Percentiles rank a stretch among this genome's conserved stretches.
Conservation (phyloP, 2,888 invertebrate species). For the Horisme vitalbata region DNA sequence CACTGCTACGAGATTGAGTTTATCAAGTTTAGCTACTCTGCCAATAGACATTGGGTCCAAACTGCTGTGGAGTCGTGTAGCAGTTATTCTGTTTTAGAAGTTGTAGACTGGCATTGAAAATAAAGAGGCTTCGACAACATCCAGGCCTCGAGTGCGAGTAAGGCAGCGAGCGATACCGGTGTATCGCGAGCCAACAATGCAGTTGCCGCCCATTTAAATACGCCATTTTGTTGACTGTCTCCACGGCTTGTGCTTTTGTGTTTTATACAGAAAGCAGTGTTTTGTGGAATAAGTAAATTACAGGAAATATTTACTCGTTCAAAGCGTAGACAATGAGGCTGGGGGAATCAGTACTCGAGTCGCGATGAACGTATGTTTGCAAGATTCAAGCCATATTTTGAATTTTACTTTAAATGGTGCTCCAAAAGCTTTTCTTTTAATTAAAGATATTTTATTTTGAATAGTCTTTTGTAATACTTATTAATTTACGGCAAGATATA, state of each 20-base stretch:
- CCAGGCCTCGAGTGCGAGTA: conserved; percentile 54
- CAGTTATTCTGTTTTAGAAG: conserved; percentile 47
- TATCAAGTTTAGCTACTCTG: conserved; percentile 38
- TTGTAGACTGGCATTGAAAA: conserved; percentile 58
- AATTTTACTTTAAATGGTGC: conserved; percentile 3
- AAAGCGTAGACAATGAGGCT: conserved; percentile 49
- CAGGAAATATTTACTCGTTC: conserved; percentile 75
- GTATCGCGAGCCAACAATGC: conserved; percentile 67
- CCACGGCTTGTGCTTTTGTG: conserved; percentile 66
- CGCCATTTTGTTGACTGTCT: conserved; percentile 82
- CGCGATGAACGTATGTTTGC: conserved; percentile 26
- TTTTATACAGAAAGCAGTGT: conserved; percentile 74
- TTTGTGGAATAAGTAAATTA: conserved; percentile 75
- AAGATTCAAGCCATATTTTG: conserved; percentile 7
- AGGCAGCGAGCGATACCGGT: conserved; percentile 52
- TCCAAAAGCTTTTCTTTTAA: no score
- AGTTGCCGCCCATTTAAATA: conserved; percentile 82
- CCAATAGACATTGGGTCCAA: conserved; percentile 26
- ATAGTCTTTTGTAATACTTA: no score
- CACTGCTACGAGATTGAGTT: conserved; percentile 29
- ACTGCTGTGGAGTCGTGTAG: conserved; percentile 25
- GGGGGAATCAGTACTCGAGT: conserved; percentile 27
- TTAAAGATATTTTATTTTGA: background rate
- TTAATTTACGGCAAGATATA: no score
- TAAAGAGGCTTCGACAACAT: conserved; percentile 46